Base-by-base conservation (phyloP, 2,113 vertebrate species). In the Pomatorhinus ruficollis region DNA sequence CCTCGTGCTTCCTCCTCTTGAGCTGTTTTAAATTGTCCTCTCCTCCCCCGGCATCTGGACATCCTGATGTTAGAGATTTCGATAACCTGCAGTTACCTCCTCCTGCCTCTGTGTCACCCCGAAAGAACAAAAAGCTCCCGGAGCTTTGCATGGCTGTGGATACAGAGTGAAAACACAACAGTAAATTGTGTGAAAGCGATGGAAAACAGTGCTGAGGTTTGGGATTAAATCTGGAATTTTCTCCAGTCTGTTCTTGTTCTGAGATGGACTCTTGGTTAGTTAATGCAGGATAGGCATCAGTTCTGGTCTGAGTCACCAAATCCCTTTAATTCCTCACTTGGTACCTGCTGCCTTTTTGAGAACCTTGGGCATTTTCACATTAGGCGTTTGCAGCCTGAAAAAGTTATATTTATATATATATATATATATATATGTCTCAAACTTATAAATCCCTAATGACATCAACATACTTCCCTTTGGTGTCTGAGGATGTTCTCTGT, bases 401-500 rank as follows among this genome's bases (percentile, higher is more conserved):
- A 39, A 39, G 10, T n/a, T n/a, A n/a, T n/a, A n/a, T n/a, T n/a
- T n/a, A n/a, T n/a, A n/a, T 39, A 39, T 39, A 39, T 39, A 39
- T 39, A 39, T 39, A 39, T 45, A 2, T 4, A 5, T 6, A 0
- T 20, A 33, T 61, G 12, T 64, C 28, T 89, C 25, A 53, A 33
- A 69, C 3, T 5, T n/a, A 30, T 0, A 52, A 39, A 77, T 87
- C 2, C 1, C 39, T 33, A 5, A 10, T 66, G 50, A 4, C 12
- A 6, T 1, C 19, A 25, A 2, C 0, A 0, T 30, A 2, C 7
- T 69, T 83, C n/a, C 11, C 17, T 4, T 35, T 53, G 18, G 35
- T 82, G 75, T 63, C 47, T 3, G 6, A 28, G 30, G 30, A 20
- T 52, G 22, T 28, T 87, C 21, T 61, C 35, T 33, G 56, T 47